These are phyloP conservation scores for Helicoverpa zea DNA, from an alignment of 1,140 invertebrate species.

Conservation along the genomic window DNA sequence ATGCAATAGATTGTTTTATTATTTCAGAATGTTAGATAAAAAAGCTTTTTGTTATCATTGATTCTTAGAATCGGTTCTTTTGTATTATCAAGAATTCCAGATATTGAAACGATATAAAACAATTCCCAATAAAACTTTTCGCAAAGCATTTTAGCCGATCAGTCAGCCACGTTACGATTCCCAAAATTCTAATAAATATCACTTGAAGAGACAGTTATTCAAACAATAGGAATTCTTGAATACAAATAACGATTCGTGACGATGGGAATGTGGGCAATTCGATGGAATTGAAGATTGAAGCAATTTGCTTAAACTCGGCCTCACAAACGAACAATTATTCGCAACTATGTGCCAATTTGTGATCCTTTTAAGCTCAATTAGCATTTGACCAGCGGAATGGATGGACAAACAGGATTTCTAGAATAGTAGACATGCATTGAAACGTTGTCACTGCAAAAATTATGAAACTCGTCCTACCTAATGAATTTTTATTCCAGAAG, in stretches of 20 bases:
- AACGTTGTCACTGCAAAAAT: background rate
- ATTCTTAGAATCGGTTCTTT: too few species aligned
- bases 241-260: conserved; percentile 15
- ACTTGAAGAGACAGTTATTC: background rate
- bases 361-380: conserved; percentile 69
- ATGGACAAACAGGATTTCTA: conserved; percentile 62
- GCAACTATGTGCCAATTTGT: conserved; percentile 55
- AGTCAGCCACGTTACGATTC: conserved; percentile 2
- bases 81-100: too few species aligned
- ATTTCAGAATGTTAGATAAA: too few species aligned
- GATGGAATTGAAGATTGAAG: conserved; percentile 19
- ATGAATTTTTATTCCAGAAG: too few species aligned
- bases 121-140: background rate
- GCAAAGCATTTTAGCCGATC: background rate
- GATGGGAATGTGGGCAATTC: background rate
- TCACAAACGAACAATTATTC: conserved; percentile 33
- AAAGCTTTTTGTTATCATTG: too few species aligned
- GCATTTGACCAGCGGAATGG: conserved; percentile 54
- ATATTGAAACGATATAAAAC: too few species aligned
- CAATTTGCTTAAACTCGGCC: conserved; percentile 12
- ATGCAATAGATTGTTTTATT: background rate
- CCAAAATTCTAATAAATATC: conserved; percentile 19
- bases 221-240: conserved; percentile 12
- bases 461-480: too few species aligned
- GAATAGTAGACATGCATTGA: background rate